These are phyloP conservation scores for Notolepis coatsorum DNA, from an alignment of 2,797 vertebrate genomes.

Conservation along the genomic window DNA sequence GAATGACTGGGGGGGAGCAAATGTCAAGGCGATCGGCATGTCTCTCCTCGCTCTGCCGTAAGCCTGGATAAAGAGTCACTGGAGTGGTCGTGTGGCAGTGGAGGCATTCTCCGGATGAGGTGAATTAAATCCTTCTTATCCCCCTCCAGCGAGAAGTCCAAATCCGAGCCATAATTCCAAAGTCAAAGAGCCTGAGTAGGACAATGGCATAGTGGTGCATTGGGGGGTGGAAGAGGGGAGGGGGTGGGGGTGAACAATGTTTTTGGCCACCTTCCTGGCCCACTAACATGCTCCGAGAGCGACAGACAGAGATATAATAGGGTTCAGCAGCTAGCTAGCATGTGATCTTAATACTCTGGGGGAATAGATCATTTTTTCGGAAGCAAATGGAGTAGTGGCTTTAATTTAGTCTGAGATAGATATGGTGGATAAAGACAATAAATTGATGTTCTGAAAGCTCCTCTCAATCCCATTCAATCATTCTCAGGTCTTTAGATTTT, in stretches of 20 bases:
- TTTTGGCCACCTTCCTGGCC: constrained; percentile 31
- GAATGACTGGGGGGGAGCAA: constrained; percentile 28
- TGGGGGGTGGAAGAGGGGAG: constrained; percentile 17
- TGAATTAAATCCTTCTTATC: constrained; percentile 67
- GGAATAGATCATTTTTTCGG: constrained; percentile 35
- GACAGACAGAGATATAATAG: constrained; percentile 28
- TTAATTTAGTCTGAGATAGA: constrained; percentile 29
- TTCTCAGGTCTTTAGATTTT: constrained; percentile 21
- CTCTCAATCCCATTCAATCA: constrained; percentile 5
- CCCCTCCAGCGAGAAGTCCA: constrained; percentile 35
- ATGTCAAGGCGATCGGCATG: too few relatives aligned
- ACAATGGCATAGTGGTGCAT: constrained; percentile 26
- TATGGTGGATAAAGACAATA: constrained; percentile 14
- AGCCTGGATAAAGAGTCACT: constrained; percentile 49
- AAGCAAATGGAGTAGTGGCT: constrained; percentile 14
- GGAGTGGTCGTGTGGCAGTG: constrained; percentile 45
- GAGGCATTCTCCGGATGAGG: constrained; percentile 60
- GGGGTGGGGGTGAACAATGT: too few relatives aligned
- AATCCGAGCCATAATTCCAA: constrained; percentile 59
- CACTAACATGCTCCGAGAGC: constrained; percentile 26
- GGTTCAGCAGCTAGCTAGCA: constrained; percentile 38
- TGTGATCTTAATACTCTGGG: constrained; percentile 46
- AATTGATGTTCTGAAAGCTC: constrained; percentile 13
- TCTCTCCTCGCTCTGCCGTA: constrained; percentile 39
- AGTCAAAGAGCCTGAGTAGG: constrained; percentile 56